These are phyloP conservation scores for Yponomeuta plumbellus DNA, from an alignment of 2,888 invertebrate genomes.

Conservation along the genomic window DNA sequence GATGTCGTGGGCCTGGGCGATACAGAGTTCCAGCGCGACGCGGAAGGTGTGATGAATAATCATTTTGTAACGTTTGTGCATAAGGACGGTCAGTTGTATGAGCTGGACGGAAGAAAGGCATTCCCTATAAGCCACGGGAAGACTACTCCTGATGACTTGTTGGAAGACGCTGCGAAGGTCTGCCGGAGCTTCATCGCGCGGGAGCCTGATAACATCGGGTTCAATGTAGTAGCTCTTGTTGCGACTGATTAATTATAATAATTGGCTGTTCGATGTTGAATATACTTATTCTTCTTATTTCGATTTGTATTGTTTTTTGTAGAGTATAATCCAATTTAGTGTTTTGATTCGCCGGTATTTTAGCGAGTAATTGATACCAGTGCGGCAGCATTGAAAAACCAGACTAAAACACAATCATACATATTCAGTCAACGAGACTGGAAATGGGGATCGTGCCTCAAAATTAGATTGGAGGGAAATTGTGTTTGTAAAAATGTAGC, in stretches of 20 bases:
- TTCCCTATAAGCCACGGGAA: constrained; percentile 89
- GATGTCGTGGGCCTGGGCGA: constrained; percentile 88
- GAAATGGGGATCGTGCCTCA: too few species aligned
- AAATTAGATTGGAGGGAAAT: background rate
- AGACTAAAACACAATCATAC: too few species aligned
- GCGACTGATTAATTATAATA: constrained; percentile 40
- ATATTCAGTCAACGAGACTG: background rate
- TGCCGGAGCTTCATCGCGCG: constrained; percentile 89
- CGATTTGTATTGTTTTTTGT: background rate
- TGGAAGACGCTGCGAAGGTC: constrained; percentile 89
- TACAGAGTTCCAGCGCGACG: constrained; percentile 79
- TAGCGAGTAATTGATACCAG: background rate
- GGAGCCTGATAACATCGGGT: constrained; percentile 90
- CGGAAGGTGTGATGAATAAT: constrained; percentile 81
- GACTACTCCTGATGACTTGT: constrained; percentile 82
- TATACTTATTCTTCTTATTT: background rate
- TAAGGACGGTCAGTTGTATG: constrained; percentile 86
- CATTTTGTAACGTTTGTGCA: constrained; percentile 94
- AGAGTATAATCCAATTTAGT: background rate
- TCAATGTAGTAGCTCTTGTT: constrained; percentile 90
- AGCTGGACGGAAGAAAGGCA: constrained; percentile 81
- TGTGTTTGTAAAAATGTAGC: too few species aligned
- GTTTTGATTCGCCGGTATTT: background rate
- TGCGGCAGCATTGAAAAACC: background rate
- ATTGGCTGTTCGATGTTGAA: background rate